These are phyloP conservation scores for Odontomyia ornata DNA, from an alignment of 2,888 invertebrate species.

Conservation along the genomic window DNA sequence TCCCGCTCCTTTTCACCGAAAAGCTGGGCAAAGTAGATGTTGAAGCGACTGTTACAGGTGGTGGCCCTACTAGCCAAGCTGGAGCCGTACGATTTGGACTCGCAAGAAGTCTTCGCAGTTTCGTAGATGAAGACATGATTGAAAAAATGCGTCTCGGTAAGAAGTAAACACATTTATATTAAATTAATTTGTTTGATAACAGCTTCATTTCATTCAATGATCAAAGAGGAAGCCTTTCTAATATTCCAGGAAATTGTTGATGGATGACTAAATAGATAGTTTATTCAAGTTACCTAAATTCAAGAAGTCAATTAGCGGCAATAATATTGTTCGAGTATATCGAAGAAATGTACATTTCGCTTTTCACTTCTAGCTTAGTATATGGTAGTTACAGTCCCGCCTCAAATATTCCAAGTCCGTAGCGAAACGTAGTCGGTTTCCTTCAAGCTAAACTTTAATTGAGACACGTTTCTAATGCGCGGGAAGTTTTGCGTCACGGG, in stretches of 20 bases:
- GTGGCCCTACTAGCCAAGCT: slow-evolving; percentile 83
- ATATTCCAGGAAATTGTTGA: slow-evolving; percentile 13
- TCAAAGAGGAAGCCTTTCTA: neutral
- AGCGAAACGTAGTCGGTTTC: neutral
- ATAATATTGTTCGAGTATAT: too few species aligned
- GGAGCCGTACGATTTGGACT: slow-evolving; percentile 90
- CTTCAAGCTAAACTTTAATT: slow-evolving; percentile 22
- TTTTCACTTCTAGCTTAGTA: neutral
- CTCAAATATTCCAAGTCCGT: neutral
- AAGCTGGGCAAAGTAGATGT: slow-evolving; percentile 83
- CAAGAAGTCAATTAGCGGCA: neutral
- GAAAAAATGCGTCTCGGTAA: slow-evolving; percentile 88
- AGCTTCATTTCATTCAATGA: neutral
- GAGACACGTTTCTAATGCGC: slow-evolving; percentile 12
- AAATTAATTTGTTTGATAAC: neutral
- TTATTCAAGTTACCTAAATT: neutral
- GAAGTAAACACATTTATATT: slow-evolving; percentile 49
- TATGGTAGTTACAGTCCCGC: neutral
- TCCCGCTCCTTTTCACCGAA: slow-evolving; percentile 83
- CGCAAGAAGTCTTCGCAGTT: slow-evolving; percentile 82
- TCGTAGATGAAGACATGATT: slow-evolving; percentile 78
- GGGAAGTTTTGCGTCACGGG: slow-evolving; percentile 30
- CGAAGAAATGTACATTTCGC: neutral
- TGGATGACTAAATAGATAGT: neutral
- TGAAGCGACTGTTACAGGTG: slow-evolving; percentile 77